Percentiles rank a stretch among this genome's conserved stretches.
These are phyloP conservation scores for Argyrosomus japonicus DNA, from an alignment of 2,113 vertebrate species.

Conservation along the genomic window DNA sequence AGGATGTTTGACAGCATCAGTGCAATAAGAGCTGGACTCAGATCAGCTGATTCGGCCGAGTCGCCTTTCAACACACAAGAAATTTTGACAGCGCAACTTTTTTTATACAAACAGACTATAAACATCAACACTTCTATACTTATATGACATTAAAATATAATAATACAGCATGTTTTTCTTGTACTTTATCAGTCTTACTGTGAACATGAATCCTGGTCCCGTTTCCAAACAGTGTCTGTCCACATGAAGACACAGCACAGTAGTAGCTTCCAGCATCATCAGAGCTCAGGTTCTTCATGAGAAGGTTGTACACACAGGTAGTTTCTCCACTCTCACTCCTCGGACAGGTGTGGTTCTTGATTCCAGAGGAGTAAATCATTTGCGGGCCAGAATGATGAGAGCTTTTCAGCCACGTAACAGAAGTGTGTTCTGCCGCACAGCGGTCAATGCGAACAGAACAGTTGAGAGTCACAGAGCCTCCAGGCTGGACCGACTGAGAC, in stretches of 20 bases:
- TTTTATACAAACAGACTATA: no score
- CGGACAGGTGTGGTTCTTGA: slow-evolving; percentile 18
- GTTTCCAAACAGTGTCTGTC: slow-evolving; percentile 39
- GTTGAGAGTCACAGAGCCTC: slow-evolving; percentile 50
- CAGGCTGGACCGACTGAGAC: slow-evolving; percentile 16
- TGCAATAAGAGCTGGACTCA: neutral
- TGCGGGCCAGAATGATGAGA: slow-evolving; percentile 26
- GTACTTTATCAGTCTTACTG: neutral
- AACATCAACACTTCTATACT: neutral
- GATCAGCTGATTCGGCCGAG: neutral
- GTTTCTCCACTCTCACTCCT: slow-evolving; percentile 1
- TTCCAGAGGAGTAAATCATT: slow-evolving; percentile 44
- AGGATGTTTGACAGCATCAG: slow-evolving; percentile 5
- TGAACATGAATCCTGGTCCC: slow-evolving; percentile 27
- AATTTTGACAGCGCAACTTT: neutral
- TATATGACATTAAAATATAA: no score
- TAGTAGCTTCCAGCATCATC: slow-evolving; percentile 52
- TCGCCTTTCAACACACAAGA: no score
- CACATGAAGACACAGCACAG: slow-evolving; percentile 60
- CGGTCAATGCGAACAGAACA: slow-evolving; percentile 41
- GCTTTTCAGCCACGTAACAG: slow-evolving; percentile 56
- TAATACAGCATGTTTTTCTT: no score
- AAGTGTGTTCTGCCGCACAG: slow-evolving; percentile 42
- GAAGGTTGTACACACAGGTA: slow-evolving; percentile 38
- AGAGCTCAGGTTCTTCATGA: slow-evolving; percentile 34